These are phyloP conservation scores for Strigops habroptila DNA, from an alignment of 2,113 vertebrate species.

Conservation along the genomic window DNA sequence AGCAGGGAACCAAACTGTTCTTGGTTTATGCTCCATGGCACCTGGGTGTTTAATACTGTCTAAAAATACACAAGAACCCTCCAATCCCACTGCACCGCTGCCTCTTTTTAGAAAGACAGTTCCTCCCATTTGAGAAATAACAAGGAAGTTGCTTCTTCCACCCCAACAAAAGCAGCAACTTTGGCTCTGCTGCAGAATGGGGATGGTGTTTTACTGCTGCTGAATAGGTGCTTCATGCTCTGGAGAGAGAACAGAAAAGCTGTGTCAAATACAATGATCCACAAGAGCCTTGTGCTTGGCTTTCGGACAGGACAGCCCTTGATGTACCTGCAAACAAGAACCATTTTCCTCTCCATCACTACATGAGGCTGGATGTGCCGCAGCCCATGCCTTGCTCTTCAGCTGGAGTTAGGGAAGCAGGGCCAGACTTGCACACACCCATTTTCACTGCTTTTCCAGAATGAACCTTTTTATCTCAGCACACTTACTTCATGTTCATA, in stretches of 20 bases:
- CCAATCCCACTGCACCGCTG: accelerated
- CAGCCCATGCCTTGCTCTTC: neutral
- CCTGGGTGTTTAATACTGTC: neutral
- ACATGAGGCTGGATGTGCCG: neutral
- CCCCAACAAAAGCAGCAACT: neutral
- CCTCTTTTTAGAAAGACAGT: neutral
- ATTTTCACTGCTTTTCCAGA: neutral
- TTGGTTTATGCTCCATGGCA: neutral
- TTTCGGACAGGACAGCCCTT: neutral
- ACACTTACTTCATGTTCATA: neutral
- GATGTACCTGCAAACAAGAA: neutral
- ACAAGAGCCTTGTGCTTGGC: neutral
- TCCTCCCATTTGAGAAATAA: neutral
- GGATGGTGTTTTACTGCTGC: neutral
- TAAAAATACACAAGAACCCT: neutral
- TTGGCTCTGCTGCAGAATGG: neutral
- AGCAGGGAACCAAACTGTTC: neutral
- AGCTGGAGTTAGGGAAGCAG: neutral
- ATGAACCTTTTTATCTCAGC: neutral
- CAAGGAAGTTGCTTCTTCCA: neutral
- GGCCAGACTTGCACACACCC: accelerated
- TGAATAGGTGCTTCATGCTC: neutral
- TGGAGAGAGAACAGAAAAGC: neutral
- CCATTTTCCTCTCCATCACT: accelerated
- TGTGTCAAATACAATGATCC: neutral